These are phyloP conservation scores for Shinisaurus crocodilurus DNA, from an alignment of 2,113 vertebrate genomes.

Conservation along the genomic window DNA sequence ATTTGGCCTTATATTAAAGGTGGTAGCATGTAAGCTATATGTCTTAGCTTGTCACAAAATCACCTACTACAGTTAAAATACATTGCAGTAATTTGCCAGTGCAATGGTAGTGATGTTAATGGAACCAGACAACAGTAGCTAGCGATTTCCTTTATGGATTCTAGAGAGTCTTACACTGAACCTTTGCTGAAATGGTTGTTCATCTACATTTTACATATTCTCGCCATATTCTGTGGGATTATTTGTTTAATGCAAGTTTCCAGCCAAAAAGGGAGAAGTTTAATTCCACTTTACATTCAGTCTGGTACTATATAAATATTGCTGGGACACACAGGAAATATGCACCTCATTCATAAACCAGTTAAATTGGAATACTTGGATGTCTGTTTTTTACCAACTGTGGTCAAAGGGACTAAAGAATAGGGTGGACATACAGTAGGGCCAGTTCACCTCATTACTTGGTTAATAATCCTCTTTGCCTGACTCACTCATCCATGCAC, in stretches of 20 bases:
- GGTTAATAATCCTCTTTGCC: not conserved
- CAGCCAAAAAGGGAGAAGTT: conserved; percentile 28
- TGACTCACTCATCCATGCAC: not conserved
- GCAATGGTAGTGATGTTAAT: conserved; percentile 71
- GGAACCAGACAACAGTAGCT: conserved; percentile 69
- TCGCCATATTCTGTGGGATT: conserved; percentile 63
- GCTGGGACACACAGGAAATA: conserved; percentile 45
- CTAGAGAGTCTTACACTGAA: conserved; percentile 65
- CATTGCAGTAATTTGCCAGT: conserved; percentile 62
- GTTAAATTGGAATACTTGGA: not conserved
- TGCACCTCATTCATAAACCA: not conserved
- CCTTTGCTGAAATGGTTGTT: conserved; percentile 74
- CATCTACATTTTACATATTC: conserved; percentile 58
- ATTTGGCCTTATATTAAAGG: conserved; percentile 72
- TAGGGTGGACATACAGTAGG: not conserved
- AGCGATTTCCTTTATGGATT: conserved; percentile 64
- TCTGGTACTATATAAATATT: conserved; percentile 27
- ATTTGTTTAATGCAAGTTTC: conserved; percentile 59
- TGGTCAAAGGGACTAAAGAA: not conserved
- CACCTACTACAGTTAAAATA: conserved; percentile 68
- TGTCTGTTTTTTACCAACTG: not conserved
- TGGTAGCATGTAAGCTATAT: conserved; percentile 67
- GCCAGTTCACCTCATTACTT: not conserved
- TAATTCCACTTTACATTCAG: conserved; percentile 46
- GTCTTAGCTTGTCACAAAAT: conserved; percentile 68